Percentiles rank a stretch among this genome's conserved stretches.
phyloP scores from a whole-genome alignment of 2,113 vertebrate species.

The Pungitius pungitius region DNA sequence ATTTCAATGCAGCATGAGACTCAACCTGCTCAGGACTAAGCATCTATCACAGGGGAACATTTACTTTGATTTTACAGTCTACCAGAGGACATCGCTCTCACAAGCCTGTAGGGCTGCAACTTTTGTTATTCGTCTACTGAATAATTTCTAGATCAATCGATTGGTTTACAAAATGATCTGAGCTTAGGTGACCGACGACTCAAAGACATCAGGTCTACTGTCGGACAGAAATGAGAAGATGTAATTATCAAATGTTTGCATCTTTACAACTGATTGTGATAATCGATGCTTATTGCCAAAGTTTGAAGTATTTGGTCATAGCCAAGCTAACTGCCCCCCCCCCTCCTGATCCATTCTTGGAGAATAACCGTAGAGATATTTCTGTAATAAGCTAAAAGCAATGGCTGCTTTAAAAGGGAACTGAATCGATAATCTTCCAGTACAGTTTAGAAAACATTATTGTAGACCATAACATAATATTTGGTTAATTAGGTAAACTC shows the following conservation, averaged over 20 bases:
- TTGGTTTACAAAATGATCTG: background rate
- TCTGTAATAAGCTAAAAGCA: background rate
- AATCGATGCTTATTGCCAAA: background rate
- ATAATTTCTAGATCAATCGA: background rate
- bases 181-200: too few species aligned
- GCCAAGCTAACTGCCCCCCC: background rate
- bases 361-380: background rate
- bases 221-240: background rate
- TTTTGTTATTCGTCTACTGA: background rate
- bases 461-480: background rate
- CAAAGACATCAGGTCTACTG: too few species aligned
- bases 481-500: background rate
- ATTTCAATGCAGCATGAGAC: slow-evolving; percentile 1
- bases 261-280: background rate
- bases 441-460: background rate
- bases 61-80: background rate
- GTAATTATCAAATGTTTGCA: background rate
- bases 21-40: background rate
- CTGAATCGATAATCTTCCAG: background rate
- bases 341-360: background rate
- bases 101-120: background rate
- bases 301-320: background rate
- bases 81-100: background rate
- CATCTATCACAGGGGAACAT: background rate
- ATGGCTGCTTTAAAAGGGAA: background rate